Evolutionary conservation across 92 coral and sea anemone genomes (phyloP).

Genomic region (Anthopleura xanthogrammica): DNA sequence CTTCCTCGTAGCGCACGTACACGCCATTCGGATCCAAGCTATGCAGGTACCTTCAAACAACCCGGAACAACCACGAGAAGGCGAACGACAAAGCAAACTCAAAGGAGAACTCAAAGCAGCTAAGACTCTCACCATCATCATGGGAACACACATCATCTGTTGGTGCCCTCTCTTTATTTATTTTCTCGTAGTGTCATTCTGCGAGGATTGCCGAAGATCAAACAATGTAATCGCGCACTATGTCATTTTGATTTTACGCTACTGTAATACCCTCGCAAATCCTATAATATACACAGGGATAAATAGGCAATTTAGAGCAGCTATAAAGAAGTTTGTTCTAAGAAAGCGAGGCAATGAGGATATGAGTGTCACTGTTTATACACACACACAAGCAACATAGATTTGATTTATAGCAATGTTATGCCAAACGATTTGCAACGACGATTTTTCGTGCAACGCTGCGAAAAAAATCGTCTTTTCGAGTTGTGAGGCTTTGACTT

Average conservation of each 20-base stretch:
- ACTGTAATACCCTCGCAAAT: conserved; percentile 74
- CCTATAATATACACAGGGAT: conserved; percentile 89
- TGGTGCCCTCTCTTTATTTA: conserved; percentile 88
- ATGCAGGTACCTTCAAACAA: conserved; percentile 27
- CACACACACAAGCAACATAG: neutral
- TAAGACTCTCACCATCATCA: conserved; percentile 80
- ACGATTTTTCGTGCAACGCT: too few relatives aligned
- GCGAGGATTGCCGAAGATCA: conserved; percentile 35
- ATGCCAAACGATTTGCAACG: too few relatives aligned
- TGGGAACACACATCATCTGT: conserved; percentile 82
- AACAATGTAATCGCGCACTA: conserved; percentile 35
- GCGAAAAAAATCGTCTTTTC: too few relatives aligned
- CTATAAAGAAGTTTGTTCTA: conserved; percentile 49
- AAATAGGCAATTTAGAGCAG: conserved; percentile 84
- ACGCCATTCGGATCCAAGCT: conserved; percentile 70
- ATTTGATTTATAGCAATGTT: neutral
- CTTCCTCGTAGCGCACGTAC: conserved; percentile 66
- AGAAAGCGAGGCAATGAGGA: conserved; percentile 33
- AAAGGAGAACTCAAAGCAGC: conserved; percentile 89
- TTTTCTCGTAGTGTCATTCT: conserved; percentile 54
- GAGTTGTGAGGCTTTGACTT: too few relatives aligned
- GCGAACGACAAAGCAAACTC: conserved; percentile 33
- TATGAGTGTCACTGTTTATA: conserved; percentile 4
- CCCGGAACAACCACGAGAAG: conserved; percentile 7
- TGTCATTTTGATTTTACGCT: conserved; percentile 61